These are phyloP conservation scores for Poeciliopsis paucimaculata DNA, from an alignment of 2,797 vertebrate species.

Conservation along the genomic window DNA sequence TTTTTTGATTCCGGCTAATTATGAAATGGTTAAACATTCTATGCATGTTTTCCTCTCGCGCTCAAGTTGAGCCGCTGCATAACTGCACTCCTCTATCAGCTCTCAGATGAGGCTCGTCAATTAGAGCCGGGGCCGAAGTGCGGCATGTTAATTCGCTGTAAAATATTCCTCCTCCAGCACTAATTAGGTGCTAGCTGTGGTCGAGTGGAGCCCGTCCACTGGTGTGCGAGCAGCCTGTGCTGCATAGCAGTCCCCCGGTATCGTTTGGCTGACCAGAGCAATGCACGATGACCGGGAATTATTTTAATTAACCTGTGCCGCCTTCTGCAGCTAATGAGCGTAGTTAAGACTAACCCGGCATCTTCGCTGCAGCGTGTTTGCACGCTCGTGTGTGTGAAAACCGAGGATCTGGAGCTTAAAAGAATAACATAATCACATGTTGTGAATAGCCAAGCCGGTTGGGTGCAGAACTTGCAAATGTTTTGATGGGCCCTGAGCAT, in stretches of 20 bases:
- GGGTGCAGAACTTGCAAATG: not conserved
- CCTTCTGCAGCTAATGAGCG: slow-evolving; percentile 85
- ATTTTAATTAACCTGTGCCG: slow-evolving; percentile 87
- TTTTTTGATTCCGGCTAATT: slow-evolving; percentile 75
- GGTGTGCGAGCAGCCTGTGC: slow-evolving; percentile 73
- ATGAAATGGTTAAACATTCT: slow-evolving; percentile 78
- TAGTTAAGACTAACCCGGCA: slow-evolving; percentile 72
- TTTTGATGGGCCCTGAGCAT: not conserved
- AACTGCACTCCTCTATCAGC: slow-evolving; percentile 61
- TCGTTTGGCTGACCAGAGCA: slow-evolving; percentile 84
- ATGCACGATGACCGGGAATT: slow-evolving; percentile 82
- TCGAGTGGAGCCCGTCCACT: slow-evolving; percentile 70
- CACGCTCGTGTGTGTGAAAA: slow-evolving; percentile 43
- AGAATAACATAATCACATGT: slow-evolving; percentile 57
- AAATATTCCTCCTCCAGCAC: slow-evolving; percentile 84
- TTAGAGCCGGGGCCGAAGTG: slow-evolving; percentile 74
- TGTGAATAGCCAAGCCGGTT: slow-evolving; percentile 38
- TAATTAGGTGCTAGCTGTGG: slow-evolving; percentile 84
- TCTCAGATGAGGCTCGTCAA: slow-evolving; percentile 79
- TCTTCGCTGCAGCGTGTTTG: slow-evolving; percentile 60
- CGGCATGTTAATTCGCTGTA: slow-evolving; percentile 81
- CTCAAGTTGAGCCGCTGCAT: slow-evolving; percentile 48
- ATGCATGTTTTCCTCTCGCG: slow-evolving; percentile 58
- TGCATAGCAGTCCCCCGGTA: slow-evolving; percentile 77
- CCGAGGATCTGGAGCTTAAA: slow-evolving; percentile 34